Base-by-base conservation (phyloP, 2,888 invertebrate genomes). In the Callyntrura sp. region DNA sequence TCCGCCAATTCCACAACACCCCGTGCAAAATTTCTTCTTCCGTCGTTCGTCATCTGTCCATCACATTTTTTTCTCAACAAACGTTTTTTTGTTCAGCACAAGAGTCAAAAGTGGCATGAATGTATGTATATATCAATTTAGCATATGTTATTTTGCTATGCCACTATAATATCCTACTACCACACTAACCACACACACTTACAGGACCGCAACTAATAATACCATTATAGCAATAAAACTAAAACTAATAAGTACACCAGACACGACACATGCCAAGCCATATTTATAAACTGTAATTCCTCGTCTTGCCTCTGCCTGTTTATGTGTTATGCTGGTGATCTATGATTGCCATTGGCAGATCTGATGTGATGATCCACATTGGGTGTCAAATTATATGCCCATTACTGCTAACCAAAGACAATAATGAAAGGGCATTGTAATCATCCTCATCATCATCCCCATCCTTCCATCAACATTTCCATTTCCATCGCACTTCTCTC, bases 381-480 rank as follows among this genome's bases (percentile, higher is more conserved):
- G 78, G 89, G 89, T 89, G 89, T 89, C 89, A 89, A 89, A 79
- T 84, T 88, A 88, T 83, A 83, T 60, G 28, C 57, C 60, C 78
- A 88, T 88, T 88, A 88, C 51, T 55, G 35, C 23, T 86, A 79
- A 14, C 60, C 35, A 86, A 79, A 86, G 79, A 81, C 79, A 55
- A 78, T 78, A 81, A 85, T 78, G 78, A 85, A 87, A 83, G 65
- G 85, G 85, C 62, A 85, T 17, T n/a, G 17, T 25, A 14, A 62
- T 62, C 17, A 62, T 23, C 17, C 12, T 62, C 20, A 51, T 70
- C 70, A 48, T 73, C 45, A 73, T 73, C 45, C 17, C 23, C 68
- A 68, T 65, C 28, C 65, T 23, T 14, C 11, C 23, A 17, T 68
- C 68, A 43, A 20, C 70, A 73, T 73, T 73, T 73, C 70, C 70